Conservation (phyloP, 2,888 invertebrate genomes). For the Odiellus spinosus region DNA sequence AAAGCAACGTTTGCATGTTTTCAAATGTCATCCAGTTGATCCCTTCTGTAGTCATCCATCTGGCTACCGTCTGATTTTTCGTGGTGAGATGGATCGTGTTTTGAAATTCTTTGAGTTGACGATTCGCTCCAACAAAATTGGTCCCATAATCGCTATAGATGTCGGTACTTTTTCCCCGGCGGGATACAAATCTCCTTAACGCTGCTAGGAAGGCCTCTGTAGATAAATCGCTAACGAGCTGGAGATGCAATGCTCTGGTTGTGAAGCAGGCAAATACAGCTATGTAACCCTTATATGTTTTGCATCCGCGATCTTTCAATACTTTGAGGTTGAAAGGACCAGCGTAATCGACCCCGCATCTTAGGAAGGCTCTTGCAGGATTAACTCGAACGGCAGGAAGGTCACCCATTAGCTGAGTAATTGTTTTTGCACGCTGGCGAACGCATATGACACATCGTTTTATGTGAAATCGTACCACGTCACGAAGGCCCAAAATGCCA, state of each 20-base stretch:
- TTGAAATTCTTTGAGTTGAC: background rate
- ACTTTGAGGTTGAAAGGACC: conserved; percentile 24
- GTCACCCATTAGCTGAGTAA: conserved; percentile 24
- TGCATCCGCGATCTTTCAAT: conserved; percentile 18
- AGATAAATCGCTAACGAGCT: conserved; percentile 5
- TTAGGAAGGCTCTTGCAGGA: conserved; percentile 22
- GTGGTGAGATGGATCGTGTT: background rate
- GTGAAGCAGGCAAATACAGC: conserved; percentile 25
- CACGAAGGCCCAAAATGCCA: conserved; percentile 24
- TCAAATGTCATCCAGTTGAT: conserved; percentile 5
- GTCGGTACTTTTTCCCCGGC: conserved; percentile 5
- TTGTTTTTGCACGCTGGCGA: conserved; percentile 15
- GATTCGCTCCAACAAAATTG: conserved; percentile 13
- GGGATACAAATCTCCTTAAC: conserved; percentile 3
- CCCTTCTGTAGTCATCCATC: background rate
- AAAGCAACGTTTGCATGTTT: background rate
- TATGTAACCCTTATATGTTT: conserved; percentile 23
- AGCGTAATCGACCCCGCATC: conserved; percentile 26
- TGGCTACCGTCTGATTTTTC: background rate
- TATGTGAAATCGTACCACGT: conserved; percentile 18
- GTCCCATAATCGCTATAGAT: conserved; percentile 14
- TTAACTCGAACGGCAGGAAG: conserved; percentile 24
- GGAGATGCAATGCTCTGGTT: conserved; percentile 22
- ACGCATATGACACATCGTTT: conserved; percentile 24
- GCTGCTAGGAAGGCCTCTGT: conserved; percentile 4